Evolutionary conservation across 2,797 vertebrate species (phyloP).

Genomic region (Phalanger gymnotis): DNA sequence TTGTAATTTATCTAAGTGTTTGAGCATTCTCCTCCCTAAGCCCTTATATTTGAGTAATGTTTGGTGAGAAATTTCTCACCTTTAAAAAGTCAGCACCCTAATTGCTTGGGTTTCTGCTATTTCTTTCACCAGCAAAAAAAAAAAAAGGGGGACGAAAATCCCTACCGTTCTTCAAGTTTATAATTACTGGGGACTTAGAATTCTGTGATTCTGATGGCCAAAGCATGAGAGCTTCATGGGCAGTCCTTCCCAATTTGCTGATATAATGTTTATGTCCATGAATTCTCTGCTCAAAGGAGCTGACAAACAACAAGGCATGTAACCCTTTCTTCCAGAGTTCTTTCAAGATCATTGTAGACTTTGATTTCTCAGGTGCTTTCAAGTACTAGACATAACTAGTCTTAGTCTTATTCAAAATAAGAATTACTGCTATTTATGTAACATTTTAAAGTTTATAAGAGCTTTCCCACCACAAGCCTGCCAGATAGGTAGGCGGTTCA

Average conservation of each 20-base stretch:
- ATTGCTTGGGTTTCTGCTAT: not conserved
- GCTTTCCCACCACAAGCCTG: not conserved
- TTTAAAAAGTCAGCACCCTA: not conserved
- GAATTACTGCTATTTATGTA: not conserved
- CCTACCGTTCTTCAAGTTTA: not conserved
- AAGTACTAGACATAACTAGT: not conserved
- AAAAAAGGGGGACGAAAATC: not conserved
- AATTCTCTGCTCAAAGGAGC: not conserved
- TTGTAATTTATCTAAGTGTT: constrained; percentile 78
- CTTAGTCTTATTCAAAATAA: not conserved
- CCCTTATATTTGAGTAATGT: not conserved
- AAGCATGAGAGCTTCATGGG: not conserved
- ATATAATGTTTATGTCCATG: not conserved
- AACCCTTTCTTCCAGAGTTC: not conserved
- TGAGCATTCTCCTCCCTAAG: constrained; percentile 77
- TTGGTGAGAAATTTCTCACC: constrained; percentile 35
- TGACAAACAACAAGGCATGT: not conserved
- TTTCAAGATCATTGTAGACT: not conserved
- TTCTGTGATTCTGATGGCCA: not conserved
- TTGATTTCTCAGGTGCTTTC: not conserved
- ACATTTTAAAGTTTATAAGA: not conserved
- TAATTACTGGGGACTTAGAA: not conserved
- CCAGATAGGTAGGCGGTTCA: not conserved
- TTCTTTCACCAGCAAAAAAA: not conserved
- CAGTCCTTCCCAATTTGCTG: not conserved